Conservation (phyloP, 2,797 vertebrate species). For the Microcaecilia unicolor region DNA sequence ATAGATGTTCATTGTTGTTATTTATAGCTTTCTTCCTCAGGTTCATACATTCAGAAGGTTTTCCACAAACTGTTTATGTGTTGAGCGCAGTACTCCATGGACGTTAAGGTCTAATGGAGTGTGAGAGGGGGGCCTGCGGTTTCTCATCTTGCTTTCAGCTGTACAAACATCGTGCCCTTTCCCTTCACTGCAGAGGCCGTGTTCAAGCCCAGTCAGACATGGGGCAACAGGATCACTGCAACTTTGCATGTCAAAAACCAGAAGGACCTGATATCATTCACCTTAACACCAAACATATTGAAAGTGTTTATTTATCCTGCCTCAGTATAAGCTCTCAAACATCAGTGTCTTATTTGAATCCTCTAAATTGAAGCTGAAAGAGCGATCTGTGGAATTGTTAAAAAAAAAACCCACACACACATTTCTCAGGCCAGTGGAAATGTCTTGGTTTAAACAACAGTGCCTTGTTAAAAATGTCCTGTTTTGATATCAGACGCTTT, state of each 20-base stretch:
- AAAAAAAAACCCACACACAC: too few species aligned
- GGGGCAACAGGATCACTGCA: slow-evolving; percentile 32
- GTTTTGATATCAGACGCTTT: slow-evolving; percentile 1
- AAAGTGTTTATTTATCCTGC: slow-evolving; percentile 61
- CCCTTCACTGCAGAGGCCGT: slow-evolving; percentile 48
- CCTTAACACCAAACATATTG: slow-evolving; percentile 55
- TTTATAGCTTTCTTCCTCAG: slow-evolving; percentile 43
- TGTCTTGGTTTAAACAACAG: too few species aligned
- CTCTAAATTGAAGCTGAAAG: slow-evolving; percentile 33
- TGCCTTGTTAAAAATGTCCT: too few species aligned
- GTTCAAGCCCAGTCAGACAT: slow-evolving; percentile 37
- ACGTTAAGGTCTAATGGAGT: slow-evolving; percentile 87
- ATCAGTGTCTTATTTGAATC: slow-evolving; percentile 29
- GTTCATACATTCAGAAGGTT: slow-evolving; percentile 60
- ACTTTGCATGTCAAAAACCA: slow-evolving; percentile 49
- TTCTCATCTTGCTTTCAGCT: slow-evolving; percentile 98
- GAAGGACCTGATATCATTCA: slow-evolving; percentile 37
- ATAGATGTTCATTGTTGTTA: slow-evolving; percentile 70
- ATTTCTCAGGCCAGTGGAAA: too few species aligned
- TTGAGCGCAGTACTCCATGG: slow-evolving; percentile 84
- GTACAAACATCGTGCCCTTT: slow-evolving; percentile 81
- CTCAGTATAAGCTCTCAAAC: slow-evolving; percentile 44
- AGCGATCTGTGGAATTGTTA: slow-evolving; percentile 20
- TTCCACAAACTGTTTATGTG: slow-evolving; percentile 91
- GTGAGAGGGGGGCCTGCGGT: slow-evolving; percentile 85